Evolutionary conservation across 1,140 invertebrate species (phyloP).

Genomic region (Steinernema feltiae): DNA sequence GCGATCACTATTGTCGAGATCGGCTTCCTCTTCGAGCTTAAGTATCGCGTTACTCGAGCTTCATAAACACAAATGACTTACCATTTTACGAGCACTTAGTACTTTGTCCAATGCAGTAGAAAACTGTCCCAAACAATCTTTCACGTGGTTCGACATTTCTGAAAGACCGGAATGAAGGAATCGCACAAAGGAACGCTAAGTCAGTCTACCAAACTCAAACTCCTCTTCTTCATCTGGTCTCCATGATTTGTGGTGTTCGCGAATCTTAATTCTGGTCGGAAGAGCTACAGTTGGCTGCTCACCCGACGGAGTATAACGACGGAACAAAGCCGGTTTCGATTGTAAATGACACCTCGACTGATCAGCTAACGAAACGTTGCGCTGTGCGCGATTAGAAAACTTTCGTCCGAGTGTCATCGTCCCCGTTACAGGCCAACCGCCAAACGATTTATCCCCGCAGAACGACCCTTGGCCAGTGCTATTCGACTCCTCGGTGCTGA

Average conservation of each 20-base stretch:
- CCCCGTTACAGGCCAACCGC: background rate
- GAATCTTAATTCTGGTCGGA: constrained; percentile 2
- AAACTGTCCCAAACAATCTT: background rate
- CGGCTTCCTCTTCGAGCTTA: background rate
- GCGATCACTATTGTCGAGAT: background rate
- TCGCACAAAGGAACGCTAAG: background rate
- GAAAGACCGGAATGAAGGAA: background rate
- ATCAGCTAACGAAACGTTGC: background rate
- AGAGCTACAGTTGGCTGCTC: background rate
- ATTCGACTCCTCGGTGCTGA: constrained; percentile 4
- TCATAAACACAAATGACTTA: background rate
- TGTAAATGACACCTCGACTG: background rate
- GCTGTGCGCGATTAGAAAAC: background rate
- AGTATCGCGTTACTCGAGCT: background rate
- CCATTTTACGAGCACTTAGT: background rate
- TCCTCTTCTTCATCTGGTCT: constrained; percentile 2
- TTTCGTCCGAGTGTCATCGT: background rate
- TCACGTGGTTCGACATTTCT: constrained; percentile 9
- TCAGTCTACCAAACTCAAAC: background rate
- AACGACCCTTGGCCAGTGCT: background rate
- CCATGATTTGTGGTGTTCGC: background rate
- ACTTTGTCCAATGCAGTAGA: background rate
- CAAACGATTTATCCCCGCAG: background rate
- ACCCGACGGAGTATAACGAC: background rate
- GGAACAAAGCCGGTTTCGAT: constrained; percentile 8